A percentile compares a stretch with the other conserved stretches of the same genome.
Conservation (phyloP, 2,113 vertebrate species). For the Podiceps cristatus region DNA sequence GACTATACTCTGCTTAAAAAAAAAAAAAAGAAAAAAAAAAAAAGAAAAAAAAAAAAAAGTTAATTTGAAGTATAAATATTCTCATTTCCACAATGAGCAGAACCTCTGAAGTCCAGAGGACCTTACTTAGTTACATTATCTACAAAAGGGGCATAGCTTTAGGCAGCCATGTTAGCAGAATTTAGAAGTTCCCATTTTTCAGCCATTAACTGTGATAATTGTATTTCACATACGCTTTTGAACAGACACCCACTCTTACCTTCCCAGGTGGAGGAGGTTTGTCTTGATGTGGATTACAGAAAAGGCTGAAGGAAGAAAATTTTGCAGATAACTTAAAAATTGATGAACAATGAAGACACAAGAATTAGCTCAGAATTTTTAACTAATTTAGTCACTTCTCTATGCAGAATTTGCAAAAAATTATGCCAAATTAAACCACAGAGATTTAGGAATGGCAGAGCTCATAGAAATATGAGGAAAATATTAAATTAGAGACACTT, state of each 20-base stretch:
- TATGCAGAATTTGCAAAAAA: neutral
- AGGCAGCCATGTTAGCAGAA: neutral
- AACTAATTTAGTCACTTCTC: neutral
- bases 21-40: too few species aligned
- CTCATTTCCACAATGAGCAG: neutral
- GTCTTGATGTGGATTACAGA: neutral
- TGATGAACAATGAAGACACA: neutral
- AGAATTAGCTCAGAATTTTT: neutral
- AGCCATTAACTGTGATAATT: neutral
- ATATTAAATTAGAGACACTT: neutral
- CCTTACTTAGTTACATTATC: neutral
- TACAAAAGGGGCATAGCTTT: neutral
- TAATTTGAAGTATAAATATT: neutral
- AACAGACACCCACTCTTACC: neutral
- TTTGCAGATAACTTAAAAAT: neutral
- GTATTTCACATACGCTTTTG: neutral
- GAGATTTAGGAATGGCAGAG: neutral
- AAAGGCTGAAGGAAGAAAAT: neutral
- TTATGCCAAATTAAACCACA: neutral
- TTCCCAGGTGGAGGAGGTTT: neutral
- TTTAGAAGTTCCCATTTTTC: neutral
- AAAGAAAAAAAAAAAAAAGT: neutral
- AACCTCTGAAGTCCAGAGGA: neutral
- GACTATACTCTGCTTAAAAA: neutral
- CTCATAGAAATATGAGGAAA: neutral